Evolutionary conservation across 1,140 invertebrate species (phyloP).

Genomic region (Lethrus apterus): DNA sequence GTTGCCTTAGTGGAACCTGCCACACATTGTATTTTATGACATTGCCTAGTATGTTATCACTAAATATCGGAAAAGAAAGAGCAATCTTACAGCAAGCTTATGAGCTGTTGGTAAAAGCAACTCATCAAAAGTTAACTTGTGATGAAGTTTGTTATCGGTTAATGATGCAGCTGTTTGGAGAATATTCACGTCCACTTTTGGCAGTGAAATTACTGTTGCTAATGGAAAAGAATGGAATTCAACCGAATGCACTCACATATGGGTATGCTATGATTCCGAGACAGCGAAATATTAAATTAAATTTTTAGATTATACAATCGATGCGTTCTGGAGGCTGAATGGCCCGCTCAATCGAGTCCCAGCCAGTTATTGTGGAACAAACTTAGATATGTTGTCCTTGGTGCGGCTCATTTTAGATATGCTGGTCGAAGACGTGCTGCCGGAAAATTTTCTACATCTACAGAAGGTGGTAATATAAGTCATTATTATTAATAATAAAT

Average conservation of each 20-base stretch:
- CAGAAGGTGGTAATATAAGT: conserved; percentile 34
- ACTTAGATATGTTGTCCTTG: conserved; percentile 83
- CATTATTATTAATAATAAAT: conserved; percentile 34
- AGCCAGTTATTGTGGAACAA: conserved; percentile 89
- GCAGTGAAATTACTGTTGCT: conserved; percentile 91
- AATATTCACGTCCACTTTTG: conserved; percentile 86
- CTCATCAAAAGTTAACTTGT: conserved; percentile 71
- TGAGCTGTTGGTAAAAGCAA: conserved; percentile 78
- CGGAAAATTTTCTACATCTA: conserved; percentile 41
- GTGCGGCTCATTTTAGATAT: conserved; percentile 76
- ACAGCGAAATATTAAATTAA: not conserved
- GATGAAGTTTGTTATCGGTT: conserved; percentile 97
- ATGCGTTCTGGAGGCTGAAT: conserved; percentile 86
- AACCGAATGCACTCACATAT: conserved; percentile 97
- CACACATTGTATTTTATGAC: conserved; percentile 97
- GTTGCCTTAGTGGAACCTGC: conserved; percentile 78
- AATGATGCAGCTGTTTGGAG: conserved; percentile 97
- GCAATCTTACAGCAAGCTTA: conserved; percentile 78
- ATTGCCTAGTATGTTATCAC: conserved; percentile 69
- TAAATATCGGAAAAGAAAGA: conserved; percentile 58
- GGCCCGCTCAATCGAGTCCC: conserved; percentile 70
- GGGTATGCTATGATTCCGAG: conserved; percentile 60
- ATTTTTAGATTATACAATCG: conserved; percentile 51
- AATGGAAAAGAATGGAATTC: conserved; percentile 91
- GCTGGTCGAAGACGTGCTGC: conserved; percentile 55